Evolutionary conservation across 2,113 vertebrate genomes (phyloP), one percentile per base, ranked within the genome.

Genomic region (Sinocyclocheilus anshuiensis): DNA sequence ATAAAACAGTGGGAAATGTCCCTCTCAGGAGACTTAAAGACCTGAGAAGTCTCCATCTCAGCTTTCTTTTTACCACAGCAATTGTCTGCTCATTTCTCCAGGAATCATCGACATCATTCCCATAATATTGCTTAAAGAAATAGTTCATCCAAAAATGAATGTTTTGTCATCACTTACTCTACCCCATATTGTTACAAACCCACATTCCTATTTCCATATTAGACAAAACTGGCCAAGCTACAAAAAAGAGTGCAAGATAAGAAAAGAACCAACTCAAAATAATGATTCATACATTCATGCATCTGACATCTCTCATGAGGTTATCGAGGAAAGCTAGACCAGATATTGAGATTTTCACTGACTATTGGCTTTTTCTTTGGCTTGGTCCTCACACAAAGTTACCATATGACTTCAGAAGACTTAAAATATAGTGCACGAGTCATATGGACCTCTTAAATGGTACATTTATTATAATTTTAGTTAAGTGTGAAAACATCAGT

Each of bases 1-100:
- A 81, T 81, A 65, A 81, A 81, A 65, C 78, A 65, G 59, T 16
- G 78, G 78, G 33, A 65, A 81, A 81, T 26, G 59, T 81, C 36
- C 78, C 57, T 81, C 78, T 81, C 78, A 45, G 59, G 78, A 63
- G 57, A 81, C 22, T 24, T 63, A 11, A 22, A 45, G 59, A 39
- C 18, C n/a, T 81, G 59, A 81, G 22, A 81, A 81, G 57, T 81
- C 36, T 81, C 78, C n/a, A 42, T 81, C 36, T 45, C 33, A 61
- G 36, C 22, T 79, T 59, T 61, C 61, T 45, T 59, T 22, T 59
- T 42, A 81, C 57, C 57, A 81, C 33, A 16, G 7, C 18, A 36
- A 57, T 61, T n/a, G 61, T 59, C 18, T 59, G 5, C n/a, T 33
- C 53, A 65, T 63, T 77, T 29, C 57, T 63, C 4, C 6, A 65